Percentiles rank a stretch among this genome's conserved stretches.
These are phyloP conservation scores for Anser cygnoides DNA, from an alignment of 2,113 vertebrate genomes.

Conservation along the genomic window DNA sequence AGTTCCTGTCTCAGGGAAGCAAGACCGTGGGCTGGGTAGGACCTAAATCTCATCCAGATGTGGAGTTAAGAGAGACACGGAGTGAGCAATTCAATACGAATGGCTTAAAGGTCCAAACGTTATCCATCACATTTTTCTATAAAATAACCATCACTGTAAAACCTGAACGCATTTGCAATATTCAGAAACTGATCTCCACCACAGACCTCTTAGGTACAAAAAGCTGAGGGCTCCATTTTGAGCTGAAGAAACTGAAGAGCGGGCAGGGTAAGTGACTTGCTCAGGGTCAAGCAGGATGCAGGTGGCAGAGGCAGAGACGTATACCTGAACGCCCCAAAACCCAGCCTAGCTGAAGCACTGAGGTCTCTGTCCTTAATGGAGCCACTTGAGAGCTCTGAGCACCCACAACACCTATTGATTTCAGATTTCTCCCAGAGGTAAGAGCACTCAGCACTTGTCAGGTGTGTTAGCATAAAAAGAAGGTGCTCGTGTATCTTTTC, in stretches of 20 bases:
- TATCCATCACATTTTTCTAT: background rate
- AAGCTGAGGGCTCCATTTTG: background rate
- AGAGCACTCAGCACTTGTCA: background rate
- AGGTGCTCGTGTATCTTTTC: conserved; percentile 6
- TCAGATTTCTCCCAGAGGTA: background rate
- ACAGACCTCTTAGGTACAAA: background rate
- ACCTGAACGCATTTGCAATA: background rate
- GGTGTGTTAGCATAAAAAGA: conserved; percentile 20
- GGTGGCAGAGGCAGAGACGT: background rate
- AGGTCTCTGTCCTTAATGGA: background rate
- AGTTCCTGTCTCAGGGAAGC: rapidly evolving
- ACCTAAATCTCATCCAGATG: background rate
- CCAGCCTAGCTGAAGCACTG: background rate
- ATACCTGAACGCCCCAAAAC: background rate
- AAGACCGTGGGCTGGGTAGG: background rate
- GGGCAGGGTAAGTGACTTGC: background rate
- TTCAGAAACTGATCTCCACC: background rate
- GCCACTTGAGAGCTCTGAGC: background rate
- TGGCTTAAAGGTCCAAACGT: background rate
- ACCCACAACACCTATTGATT: conserved; percentile 9
- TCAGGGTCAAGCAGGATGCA: background rate
- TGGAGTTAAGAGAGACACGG: background rate
- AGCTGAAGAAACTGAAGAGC: background rate
- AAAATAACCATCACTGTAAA: background rate
- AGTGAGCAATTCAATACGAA: background rate